Evolutionary conservation across 92 coral and sea anemone species (phyloP).

Genomic region (Epizoanthus stellaris): DNA sequence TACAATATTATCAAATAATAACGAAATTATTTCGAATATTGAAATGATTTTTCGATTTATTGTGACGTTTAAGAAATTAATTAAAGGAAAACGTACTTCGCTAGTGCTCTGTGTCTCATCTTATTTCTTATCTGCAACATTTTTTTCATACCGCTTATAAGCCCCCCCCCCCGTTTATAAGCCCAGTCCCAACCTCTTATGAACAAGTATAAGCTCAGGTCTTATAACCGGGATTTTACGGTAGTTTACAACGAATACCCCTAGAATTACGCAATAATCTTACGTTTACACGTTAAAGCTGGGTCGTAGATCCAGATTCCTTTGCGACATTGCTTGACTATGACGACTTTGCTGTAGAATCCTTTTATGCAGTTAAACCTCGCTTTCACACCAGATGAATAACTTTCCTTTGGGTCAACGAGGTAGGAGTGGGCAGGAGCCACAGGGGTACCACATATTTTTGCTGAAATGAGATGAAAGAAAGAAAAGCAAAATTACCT

Average conservation of each 20-base stretch:
- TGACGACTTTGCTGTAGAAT: neutral
- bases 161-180: neutral
- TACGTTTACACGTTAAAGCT: slow-evolving; percentile 12
- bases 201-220: too few species aligned
- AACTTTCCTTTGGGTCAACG: neutral
- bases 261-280: neutral
- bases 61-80: too few species aligned
- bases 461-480: neutral
- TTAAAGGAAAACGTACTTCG: too few species aligned
- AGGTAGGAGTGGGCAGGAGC: neutral
- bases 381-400: slow-evolving; percentile 12
- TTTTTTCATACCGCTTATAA: neutral
- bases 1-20: too few species aligned
- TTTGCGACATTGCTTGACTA: slow-evolving; percentile 9
- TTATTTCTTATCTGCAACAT: too few species aligned
- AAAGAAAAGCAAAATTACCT: neutral
- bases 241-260: too few species aligned
- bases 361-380: slow-evolving; percentile 11
- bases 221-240: too few species aligned
- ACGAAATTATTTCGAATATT: too few species aligned
- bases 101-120: too few species aligned
- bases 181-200: neutral
- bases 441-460: neutral
- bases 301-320: slow-evolving; percentile 17
- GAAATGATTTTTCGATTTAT: too few species aligned